Evolutionary conservation across 2,797 vertebrate genomes (phyloP).

Genomic region (Thripadectes ignobilis): DNA sequence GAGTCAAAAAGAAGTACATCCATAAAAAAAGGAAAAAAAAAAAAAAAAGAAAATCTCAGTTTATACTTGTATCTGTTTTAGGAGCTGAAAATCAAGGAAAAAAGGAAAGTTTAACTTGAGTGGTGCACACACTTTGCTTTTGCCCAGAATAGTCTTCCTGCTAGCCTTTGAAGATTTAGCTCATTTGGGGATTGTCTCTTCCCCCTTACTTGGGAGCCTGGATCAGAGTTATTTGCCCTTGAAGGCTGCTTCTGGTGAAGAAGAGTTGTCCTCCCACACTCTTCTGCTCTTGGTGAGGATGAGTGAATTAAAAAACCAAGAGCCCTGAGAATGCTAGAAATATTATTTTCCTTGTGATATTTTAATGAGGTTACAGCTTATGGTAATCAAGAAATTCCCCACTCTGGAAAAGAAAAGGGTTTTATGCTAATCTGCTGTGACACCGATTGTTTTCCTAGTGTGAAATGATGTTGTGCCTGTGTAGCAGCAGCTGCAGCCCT

Average conservation of each 20-base stretch:
- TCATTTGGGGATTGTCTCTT: background rate
- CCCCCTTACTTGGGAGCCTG: background rate
- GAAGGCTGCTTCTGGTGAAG: conserved; percentile 41
- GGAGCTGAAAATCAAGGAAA: background rate
- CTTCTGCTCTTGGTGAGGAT: background rate
- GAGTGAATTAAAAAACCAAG: background rate
- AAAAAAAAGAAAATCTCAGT: background rate
- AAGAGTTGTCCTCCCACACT: conserved; percentile 41
- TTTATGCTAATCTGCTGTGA: conserved; percentile 51
- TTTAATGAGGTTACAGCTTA: conserved; percentile 54
- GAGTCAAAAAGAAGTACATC: background rate
- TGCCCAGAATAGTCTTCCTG: background rate
- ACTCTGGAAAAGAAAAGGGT: conserved; percentile 12
- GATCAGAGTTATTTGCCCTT: conserved; percentile 37
- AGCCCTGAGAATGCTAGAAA: conserved; percentile 35
- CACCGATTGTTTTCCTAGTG: conserved; percentile 22
- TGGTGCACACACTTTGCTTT: background rate
- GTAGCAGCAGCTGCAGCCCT: background rate
- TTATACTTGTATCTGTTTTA: background rate
- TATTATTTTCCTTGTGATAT: conserved; percentile 41
- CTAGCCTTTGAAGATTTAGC: conserved; percentile 36
- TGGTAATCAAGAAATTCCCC: conserved; percentile 53
- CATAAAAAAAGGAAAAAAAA: fast-evolving
- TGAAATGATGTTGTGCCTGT: background rate
- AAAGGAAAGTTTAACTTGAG: background rate